Evolutionary conservation across 1,140 invertebrate genomes (phyloP), one percentile per base, ranked within the genome.

Genomic region (Maniola jurtina): DNA sequence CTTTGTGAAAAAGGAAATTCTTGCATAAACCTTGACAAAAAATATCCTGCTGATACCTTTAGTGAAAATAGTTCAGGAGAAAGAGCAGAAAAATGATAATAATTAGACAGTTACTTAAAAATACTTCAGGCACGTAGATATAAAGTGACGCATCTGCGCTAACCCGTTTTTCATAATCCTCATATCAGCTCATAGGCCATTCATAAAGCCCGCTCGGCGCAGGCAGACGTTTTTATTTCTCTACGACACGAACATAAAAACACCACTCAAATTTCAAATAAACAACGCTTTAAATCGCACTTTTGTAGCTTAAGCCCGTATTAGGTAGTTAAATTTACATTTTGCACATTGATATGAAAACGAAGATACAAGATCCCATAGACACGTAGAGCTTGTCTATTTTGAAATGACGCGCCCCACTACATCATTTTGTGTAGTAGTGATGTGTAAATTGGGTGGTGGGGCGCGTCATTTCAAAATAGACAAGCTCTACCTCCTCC

Each of bases 281-380:
- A 88, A 86, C 83, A 84, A 76, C 71, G 79, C 76, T 87, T 87
- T 84, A 83, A 80, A 84, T 78, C 80, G 75, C 78, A 77, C 72
- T 81, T 77, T 70, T 71, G 74, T 71, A 67, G 75, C 78, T 83
- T 78, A 77, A 77, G 66, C 67, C 73, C 81, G 84, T 80, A 88
- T 86, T 88, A 89, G 85, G 85, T 86, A 83, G 83, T 89, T 89
- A 89, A 86, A 86, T 88, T 87, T 89, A 86, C 84, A 87, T 87
- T 86, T 45, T 45, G 42, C 42, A 45, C 42, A 45, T 45, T 45
- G 42, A 45, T 45, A 45, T 45, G 13, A 45, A 11, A n/a, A 45
- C 42, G 42, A 45, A 45, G 42, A 45, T 45, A 45, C 42, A 45
- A 9, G 11, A 0, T 2, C 13, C 9, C 42, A 45, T 45, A n/a